These are phyloP conservation scores for Anolis apletophallus DNA, from an alignment of 2,797 vertebrate genomes.

Conservation along the genomic window DNA sequence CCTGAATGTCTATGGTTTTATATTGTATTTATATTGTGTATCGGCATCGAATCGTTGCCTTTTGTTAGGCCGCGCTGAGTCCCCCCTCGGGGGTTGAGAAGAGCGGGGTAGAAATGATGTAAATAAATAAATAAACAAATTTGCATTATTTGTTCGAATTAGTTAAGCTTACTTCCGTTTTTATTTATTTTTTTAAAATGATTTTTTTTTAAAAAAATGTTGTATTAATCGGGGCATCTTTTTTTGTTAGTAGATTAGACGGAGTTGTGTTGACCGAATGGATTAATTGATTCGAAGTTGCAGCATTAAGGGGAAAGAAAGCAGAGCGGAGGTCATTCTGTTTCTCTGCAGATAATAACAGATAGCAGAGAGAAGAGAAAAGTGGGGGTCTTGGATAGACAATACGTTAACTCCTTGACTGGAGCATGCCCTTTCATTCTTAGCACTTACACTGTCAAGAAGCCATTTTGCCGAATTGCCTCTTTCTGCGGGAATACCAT, in stretches of 20 bases:
- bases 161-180: no score
- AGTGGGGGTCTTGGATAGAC: slow-evolving; percentile 61
- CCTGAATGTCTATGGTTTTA: no score
- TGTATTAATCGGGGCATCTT: background rate
- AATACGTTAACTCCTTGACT: slow-evolving; percentile 69
- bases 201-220: no score
- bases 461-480: slow-evolving; percentile 77
- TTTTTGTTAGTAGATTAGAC: background rate
- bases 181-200: no score
- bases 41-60: no score
- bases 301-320: slow-evolving; percentile 1
- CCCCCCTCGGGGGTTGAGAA: no score
- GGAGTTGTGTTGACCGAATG: background rate
- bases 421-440: slow-evolving; percentile 70
- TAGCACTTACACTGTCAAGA: slow-evolving; percentile 76
- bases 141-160: no score
- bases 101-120: no score
- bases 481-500: slow-evolving; percentile 72
- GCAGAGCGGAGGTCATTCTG: background rate
- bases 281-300: background rate
- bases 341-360: slow-evolving; percentile 14
- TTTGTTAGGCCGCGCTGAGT: no score
- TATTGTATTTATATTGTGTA: no score
- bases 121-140: no score
- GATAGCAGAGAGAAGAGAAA: slow-evolving; percentile 59